These are phyloP conservation scores for Sphenopsis melanotis DNA, from an alignment of 2,797 vertebrate genomes.

Conservation along the genomic window DNA sequence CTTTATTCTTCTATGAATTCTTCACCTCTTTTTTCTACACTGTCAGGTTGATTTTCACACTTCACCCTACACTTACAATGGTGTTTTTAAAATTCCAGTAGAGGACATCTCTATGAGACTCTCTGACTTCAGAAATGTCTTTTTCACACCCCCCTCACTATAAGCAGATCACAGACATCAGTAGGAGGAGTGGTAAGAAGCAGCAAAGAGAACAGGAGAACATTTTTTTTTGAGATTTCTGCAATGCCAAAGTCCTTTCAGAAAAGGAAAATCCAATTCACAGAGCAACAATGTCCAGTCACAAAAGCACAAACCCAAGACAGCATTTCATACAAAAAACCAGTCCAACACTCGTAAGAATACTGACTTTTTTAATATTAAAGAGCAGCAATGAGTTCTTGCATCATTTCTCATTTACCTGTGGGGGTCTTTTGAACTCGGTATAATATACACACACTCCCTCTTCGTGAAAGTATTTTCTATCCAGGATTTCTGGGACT, in stretches of 20 bases:
- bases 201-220: not conserved
- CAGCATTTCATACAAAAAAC: not conserved
- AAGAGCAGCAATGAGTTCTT: not conserved
- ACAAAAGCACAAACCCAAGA: not conserved
- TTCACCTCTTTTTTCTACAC: not conserved
- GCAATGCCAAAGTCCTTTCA: not conserved
- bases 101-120: not conserved
- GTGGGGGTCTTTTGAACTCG: constrained; percentile 98
- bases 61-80: not conserved
- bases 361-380: not conserved
- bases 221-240: not conserved
- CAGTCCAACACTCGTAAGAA: not conserved
- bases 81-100: not conserved
- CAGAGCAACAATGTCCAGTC: not conserved
- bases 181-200: not conserved
- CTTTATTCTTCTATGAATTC: not conserved
- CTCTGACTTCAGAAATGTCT: not conserved
- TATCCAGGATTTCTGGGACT: constrained; percentile 99
- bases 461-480: constrained; percentile 99
- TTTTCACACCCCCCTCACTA: not conserved
- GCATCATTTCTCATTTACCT: constrained; percentile 79
- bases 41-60: not conserved
- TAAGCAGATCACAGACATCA: not conserved
- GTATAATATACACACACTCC: constrained; percentile 99
- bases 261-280: not conserved